A percentile compares a stretch with the other conserved stretches of the same genome.
phyloP scores from a whole-genome alignment of 2,888 invertebrate genomes.

The Parnassius apollo region DNA sequence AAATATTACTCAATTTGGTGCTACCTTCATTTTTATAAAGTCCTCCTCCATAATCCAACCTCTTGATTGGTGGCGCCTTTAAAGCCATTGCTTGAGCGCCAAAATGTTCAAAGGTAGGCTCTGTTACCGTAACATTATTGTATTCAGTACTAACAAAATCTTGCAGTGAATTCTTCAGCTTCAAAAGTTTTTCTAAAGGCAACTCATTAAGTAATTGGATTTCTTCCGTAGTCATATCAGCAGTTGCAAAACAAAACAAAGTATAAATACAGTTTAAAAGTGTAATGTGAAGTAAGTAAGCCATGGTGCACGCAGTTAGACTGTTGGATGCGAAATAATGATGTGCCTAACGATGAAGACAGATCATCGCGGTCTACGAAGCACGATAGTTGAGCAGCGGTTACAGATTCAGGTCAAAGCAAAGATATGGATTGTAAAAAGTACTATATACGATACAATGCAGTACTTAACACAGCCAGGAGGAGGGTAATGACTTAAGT shows the following conservation, averaged over 20 bases:
- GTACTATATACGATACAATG: no score
- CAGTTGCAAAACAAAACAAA: conserved; percentile 25
- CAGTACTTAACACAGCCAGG: no score
- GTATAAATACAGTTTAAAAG: neutral
- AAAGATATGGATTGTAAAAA: neutral
- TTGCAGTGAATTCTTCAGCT: conserved; percentile 76
- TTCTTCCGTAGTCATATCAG: conserved; percentile 52
- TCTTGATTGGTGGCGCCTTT: conserved; percentile 55
- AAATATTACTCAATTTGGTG: conserved; percentile 86
- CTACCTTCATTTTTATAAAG: conserved; percentile 71
- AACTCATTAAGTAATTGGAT: conserved; percentile 84
- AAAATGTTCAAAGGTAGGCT: conserved; percentile 52
- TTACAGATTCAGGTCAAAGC: conserved; percentile 32
- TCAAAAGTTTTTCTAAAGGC: conserved; percentile 85
- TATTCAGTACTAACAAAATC: conserved; percentile 49
- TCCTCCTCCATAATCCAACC: conserved; percentile 73
- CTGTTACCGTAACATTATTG: conserved; percentile 49
- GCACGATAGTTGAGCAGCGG: conserved; percentile 49
- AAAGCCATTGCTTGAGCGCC: conserved; percentile 72
- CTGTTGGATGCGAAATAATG: conserved; percentile 12
- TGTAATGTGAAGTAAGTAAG: conserved; percentile 8
- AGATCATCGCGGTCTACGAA: conserved; percentile 59
- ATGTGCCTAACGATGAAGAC: conserved; percentile 30
- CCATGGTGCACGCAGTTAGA: conserved; percentile 17
- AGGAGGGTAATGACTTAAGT: no score